Evolutionary conservation across 1,140 invertebrate species (phyloP).

Genomic region (Drosophila virilis): DNA sequence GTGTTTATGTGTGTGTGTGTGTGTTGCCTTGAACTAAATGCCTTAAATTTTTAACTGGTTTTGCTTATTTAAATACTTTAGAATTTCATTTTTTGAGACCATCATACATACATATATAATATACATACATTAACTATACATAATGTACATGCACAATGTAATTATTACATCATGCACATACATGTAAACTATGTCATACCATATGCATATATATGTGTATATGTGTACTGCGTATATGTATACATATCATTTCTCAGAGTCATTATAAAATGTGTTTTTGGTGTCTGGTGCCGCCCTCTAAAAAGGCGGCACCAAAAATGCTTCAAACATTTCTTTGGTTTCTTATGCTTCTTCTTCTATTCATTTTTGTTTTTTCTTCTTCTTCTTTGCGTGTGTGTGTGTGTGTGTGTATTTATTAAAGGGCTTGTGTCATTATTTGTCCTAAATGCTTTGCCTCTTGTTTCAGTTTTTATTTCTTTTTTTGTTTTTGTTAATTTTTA

Average conservation of each 20-base stretch:
- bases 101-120: constrained; percentile 66
- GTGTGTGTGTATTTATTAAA: constrained; percentile 53
- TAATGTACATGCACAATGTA: constrained; percentile 54
- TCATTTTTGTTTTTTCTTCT: constrained; percentile 39
- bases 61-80: constrained; percentile 83
- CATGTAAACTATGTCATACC: constrained; percentile 21
- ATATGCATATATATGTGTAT: constrained; percentile 52
- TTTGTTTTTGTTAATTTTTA: constrained; percentile 35
- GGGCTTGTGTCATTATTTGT: constrained; percentile 58
- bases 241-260: constrained; percentile 47
- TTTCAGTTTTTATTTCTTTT: constrained; percentile 19
- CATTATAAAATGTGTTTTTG: constrained; percentile 65
- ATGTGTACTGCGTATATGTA: constrained; percentile 27
- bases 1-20: constrained; percentile 20
- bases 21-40: constrained; percentile 65
- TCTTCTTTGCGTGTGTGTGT: constrained; percentile 60
- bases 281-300: constrained; percentile 72
- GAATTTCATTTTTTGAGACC: constrained; percentile 74
- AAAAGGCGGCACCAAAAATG: constrained; percentile 75
- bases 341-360: constrained; percentile 21
- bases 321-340: constrained; percentile 76
- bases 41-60: constrained; percentile 70
- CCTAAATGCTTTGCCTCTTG: constrained; percentile 72
- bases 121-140: constrained; percentile 74
- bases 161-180: constrained; percentile 64